These are phyloP conservation scores for Epinephelus cyanopodus DNA, from an alignment of 2,113 vertebrate species.

Conservation along the genomic window DNA sequence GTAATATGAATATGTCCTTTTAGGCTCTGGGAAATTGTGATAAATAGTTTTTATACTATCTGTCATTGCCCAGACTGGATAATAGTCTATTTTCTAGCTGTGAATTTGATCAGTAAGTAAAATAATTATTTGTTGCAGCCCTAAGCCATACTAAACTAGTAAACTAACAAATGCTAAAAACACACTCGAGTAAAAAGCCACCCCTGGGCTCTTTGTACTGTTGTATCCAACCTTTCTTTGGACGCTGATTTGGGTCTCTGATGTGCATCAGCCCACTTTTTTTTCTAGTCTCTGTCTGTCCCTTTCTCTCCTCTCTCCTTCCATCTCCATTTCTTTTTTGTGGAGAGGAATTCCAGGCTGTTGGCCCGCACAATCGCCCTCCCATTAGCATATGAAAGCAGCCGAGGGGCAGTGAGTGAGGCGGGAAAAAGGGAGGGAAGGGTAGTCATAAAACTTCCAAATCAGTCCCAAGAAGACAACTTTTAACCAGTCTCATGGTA, in stretches of 20 bases:
- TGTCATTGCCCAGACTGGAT: slow-evolving; percentile 2
- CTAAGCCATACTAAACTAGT: neutral
- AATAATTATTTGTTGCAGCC: neutral
- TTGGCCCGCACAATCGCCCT: slow-evolving; percentile 70
- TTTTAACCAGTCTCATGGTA: slow-evolving; percentile 35
- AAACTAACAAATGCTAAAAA: neutral
- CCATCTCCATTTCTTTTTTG: slow-evolving; percentile 71
- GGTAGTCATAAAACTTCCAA: slow-evolving; percentile 69
- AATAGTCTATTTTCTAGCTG: neutral
- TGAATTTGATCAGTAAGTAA: neutral
- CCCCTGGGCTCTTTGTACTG: slow-evolving; percentile 15
- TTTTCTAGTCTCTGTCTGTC: slow-evolving; percentile 60
- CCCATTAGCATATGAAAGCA: slow-evolving; percentile 81
- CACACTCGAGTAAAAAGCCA: slow-evolving; percentile 3
- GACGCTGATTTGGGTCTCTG: slow-evolving; percentile 43
- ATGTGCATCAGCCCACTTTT: slow-evolving; percentile 49
- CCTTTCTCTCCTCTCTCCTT: slow-evolving; percentile 50
- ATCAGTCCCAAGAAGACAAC: slow-evolving; percentile 43
- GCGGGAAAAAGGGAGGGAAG: slow-evolving; percentile 59
- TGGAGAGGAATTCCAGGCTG: slow-evolving; percentile 77
- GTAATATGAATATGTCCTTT: neutral
- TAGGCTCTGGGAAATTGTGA: too few species aligned
- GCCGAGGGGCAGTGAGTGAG: slow-evolving; percentile 52
- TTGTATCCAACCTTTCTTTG: slow-evolving; percentile 19
- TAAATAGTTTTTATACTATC: neutral